These are phyloP conservation scores for Chaenogobius annularis DNA, from an alignment of 2,113 vertebrate genomes.

Conservation along the genomic window DNA sequence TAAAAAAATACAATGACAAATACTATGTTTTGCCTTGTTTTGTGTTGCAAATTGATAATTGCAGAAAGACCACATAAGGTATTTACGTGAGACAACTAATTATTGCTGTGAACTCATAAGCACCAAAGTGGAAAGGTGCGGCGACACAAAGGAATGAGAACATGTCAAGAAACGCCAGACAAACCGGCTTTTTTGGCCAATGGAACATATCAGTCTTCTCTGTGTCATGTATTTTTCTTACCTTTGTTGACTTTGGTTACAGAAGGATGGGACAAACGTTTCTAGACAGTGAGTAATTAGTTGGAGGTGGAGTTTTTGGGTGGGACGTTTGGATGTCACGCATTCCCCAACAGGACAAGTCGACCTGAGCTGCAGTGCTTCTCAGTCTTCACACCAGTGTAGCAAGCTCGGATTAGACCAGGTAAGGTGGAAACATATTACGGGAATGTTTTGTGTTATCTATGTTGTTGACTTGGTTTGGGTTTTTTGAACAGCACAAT, in stretches of 20 bases:
- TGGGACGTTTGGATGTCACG: background rate
- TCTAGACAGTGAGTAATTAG: background rate
- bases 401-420: constrained; percentile 23
- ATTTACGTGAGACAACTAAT: background rate
- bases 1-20: background rate
- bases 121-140: constrained; percentile 1
- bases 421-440: constrained; percentile 28
- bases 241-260: background rate
- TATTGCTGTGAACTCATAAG: background rate
- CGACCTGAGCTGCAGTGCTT: constrained; percentile 5
- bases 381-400: background rate
- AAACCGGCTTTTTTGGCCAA: constrained; percentile 4
- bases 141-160: background rate
- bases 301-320: constrained; percentile 40
- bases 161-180: background rate
- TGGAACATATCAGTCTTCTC: background rate
- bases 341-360: constrained; percentile 6
- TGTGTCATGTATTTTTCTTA: background rate
- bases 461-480: background rate
- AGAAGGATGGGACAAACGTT: background rate
- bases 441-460: background rate
- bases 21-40: background rate
- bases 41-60: background rate
- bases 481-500: constrained; percentile 24
- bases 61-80: background rate